Base-by-base conservation (phyloP, 2,113 vertebrate species). In the Percina caprodes region DNA sequence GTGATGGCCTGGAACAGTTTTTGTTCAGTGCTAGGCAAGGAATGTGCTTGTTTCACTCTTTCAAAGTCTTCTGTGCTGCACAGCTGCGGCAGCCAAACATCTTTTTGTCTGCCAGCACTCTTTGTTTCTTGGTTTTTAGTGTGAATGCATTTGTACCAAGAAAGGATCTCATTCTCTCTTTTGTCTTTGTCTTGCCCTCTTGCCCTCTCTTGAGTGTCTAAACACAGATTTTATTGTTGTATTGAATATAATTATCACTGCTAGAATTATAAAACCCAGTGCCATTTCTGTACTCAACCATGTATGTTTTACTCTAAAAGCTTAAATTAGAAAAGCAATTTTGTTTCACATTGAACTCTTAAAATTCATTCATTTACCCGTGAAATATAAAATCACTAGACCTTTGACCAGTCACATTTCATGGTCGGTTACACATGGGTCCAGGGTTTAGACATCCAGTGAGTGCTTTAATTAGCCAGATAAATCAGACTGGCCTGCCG, bases 1-100 rank as follows among this genome's bases (percentile, higher is more conserved):
- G 93, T 83, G 52, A 90, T 85, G 92, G 89, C 82, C 91, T 88
- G 83, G 93, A 95, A 95, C 89, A 61, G 76, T 89, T 94, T 94
- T 92, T 94, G 92, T 94, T 94, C 80, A 35, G 63, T n/a, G 75
- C 59, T n/a, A 80, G 87, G 56, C 68, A 75, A 91, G 93, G 94
- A 95, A 95, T 95, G 93, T 75, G 75, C 85, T 80, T 74, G 82
- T 84, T 86, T 88, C 77, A 79, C 71, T 85, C 88, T 91, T 69
- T 94, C 84, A 94, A 95, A 94, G 89, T 90, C 89, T 93, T 85
- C 72, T 92, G 87, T 89, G 86, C 70, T 79, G 73, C 60, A 60
- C 51, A 77, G 89, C 90, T 74, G 79, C 49, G 13, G 86, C 80
- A 54, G 90, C 90, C 89, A 90, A 87, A 80, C 84, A 82, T 68